Evolutionary conservation across 2,113 vertebrate species (phyloP).

Genomic region (Lepisosteus osseus): DNA sequence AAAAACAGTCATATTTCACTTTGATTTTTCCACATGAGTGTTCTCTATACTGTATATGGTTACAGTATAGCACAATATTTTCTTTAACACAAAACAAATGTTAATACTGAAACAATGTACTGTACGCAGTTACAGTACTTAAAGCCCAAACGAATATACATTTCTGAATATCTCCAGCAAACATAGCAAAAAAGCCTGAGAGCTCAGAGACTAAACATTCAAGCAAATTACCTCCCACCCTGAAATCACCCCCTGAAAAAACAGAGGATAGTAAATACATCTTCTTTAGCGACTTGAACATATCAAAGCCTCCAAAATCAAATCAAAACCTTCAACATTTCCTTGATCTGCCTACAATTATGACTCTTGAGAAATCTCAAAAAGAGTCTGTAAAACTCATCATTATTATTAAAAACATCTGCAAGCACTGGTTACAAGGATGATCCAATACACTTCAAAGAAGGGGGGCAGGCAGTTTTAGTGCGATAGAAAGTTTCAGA

Average conservation of each 20-base stretch:
- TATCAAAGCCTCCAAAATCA: slow-evolving; percentile 13
- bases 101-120: too few relatives aligned
- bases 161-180: not conserved
- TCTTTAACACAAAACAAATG: too few relatives aligned
- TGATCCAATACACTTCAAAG: slow-evolving; percentile 64
- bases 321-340: slow-evolving; percentile 31
- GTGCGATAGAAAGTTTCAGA: slow-evolving; percentile 30
- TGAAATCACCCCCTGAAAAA: slow-evolving; percentile 11
- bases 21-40: too few relatives aligned
- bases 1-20: too few relatives aligned
- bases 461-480: slow-evolving; percentile 21
- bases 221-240: slow-evolving; percentile 8
- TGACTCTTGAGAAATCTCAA: slow-evolving; percentile 20
- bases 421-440: slow-evolving; percentile 62
- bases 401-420: slow-evolving; percentile 72
- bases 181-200: not conserved
- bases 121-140: too few relatives aligned
- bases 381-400: slow-evolving; percentile 39
- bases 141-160: not conserved
- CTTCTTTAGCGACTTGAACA: slow-evolving; percentile 12
- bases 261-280: slow-evolving; percentile 5
- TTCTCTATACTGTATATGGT: too few relatives aligned
- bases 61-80: too few relatives aligned
- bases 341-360: slow-evolving; percentile 43
- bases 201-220: not conserved